Base-by-base conservation (phyloP, 2,888 invertebrate species). In the Taphrorychus bicolor region DNA sequence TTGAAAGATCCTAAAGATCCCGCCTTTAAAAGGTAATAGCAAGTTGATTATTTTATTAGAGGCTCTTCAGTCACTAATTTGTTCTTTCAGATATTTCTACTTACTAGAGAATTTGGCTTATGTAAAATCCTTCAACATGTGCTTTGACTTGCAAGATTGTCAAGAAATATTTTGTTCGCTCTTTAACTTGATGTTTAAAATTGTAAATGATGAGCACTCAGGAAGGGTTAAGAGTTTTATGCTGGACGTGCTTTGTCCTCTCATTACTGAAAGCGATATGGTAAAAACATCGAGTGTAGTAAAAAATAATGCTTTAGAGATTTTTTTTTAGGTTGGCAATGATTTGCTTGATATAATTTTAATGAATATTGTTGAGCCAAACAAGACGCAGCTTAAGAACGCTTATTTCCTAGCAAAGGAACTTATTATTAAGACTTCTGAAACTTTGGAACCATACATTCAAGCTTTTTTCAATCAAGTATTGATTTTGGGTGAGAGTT, bases 121-220 rank as follows among this genome's bases (percentile, higher is more conserved):
- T 82, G 97, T 98, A 40, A 98, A 98, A 83, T 96, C 97, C 0
- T 98, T 98, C 83, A 98, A 98, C 83, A 98, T 98, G 92, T 98
- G 97, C 82, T 95, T 98, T 80, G 98, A 98, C 82, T 84, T 98
- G 66, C 98, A 98, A 81, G 97, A 98, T 84, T 96, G 95, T 76
- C 97, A 97, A 82, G 96, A 97, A 82, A 96, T 98, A 76, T 97
- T 98, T 84, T 94, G 95, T 79, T 91, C 91, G 11, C 87, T 98
- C 1, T 98, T 97, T 84, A 90, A 92, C 64, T 88, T 97, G 59
- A 94, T 98, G 89, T 98, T 98, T 81, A 93, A 91, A 83, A 96
- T 97, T 82, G 95, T 98, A 77, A 97, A 96, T 82, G 96, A 95
- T 81, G 96, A 97, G 80, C 98, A 98, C 83, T 97, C 97, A 7